These are phyloP conservation scores for Botia kubotai DNA, from an alignment of 2,797 vertebrate genomes.

Conservation along the genomic window DNA sequence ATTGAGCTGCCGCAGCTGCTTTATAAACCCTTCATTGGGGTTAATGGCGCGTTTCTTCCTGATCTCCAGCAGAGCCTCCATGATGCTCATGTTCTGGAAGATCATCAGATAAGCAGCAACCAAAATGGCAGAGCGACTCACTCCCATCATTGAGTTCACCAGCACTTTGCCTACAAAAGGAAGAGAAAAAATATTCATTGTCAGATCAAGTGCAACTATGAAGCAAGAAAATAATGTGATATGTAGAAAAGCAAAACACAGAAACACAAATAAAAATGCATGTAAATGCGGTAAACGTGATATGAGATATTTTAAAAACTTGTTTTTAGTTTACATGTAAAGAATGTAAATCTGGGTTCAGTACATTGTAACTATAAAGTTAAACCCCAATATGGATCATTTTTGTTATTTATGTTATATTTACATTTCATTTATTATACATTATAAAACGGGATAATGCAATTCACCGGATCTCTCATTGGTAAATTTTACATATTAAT, in stretches of 20 bases:
- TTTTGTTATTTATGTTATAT: neutral
- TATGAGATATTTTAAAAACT: too few species aligned
- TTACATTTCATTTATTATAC: too few species aligned
- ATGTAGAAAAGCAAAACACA: too few species aligned
- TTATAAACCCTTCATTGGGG: conserved; percentile 94
- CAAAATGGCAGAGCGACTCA: conserved; percentile 89
- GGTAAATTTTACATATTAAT: too few species aligned
- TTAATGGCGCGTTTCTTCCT: conserved; percentile 89
- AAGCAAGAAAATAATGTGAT: too few species aligned
- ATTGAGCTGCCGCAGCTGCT: conserved; percentile 91
- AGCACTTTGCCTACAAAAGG: conserved; percentile 86
- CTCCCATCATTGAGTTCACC: conserved; percentile 96
- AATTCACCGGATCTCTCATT: too few species aligned
- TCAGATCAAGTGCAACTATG: neutral
- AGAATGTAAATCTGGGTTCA: too few species aligned
- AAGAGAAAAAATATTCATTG: neutral
- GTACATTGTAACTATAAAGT: neutral
- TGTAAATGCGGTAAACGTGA: neutral
- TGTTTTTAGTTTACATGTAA: too few species aligned
- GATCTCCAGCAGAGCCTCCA: conserved; percentile 89
- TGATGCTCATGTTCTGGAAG: conserved; percentile 92
- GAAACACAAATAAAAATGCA: too few species aligned
- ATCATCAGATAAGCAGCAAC: conserved; percentile 97
- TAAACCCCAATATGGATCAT: neutral
- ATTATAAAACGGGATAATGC: too few species aligned